Evolutionary conservation across 1,140 invertebrate genomes (phyloP).

Genomic region (Drosophila auraria): DNA sequence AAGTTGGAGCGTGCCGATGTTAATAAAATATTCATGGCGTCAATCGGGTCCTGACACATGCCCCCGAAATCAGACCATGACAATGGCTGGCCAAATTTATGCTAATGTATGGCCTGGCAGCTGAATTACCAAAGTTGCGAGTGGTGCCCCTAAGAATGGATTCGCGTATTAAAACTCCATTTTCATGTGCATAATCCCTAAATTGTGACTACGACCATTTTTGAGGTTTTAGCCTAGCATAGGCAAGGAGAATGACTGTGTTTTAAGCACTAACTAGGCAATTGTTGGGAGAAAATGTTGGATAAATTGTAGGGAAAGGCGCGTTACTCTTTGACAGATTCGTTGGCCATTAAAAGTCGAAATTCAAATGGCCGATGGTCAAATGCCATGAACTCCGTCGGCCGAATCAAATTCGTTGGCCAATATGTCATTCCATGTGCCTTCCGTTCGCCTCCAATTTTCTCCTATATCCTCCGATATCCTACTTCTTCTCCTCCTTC

Average conservation of each 20-base stretch:
- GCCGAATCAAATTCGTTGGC: conserved; percentile 52
- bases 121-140: conserved; percentile 39
- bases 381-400: conserved; percentile 30
- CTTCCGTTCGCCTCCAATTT: neutral
- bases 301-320: neutral
- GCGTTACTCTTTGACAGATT: conserved; percentile 14
- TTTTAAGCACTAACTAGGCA: conserved; percentile 68
- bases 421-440: conserved; percentile 51
- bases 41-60: conserved; percentile 52
- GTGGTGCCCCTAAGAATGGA: conserved; percentile 22
- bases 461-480: conserved; percentile 4
- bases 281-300: conserved; percentile 42
- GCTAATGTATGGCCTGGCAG: conserved; percentile 45
- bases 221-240: conserved; percentile 12
- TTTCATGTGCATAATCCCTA: conserved; percentile 29
- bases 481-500: neutral
- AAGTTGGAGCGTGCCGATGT: conserved; percentile 55
- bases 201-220: conserved; percentile 44
- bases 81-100: conserved; percentile 48
- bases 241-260: conserved; percentile 33
- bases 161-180: conserved; percentile 49
- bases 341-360: conserved; percentile 41
- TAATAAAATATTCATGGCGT: conserved; percentile 73
- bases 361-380: conserved; percentile 43
- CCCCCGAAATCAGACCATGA: conserved; percentile 37